Evolutionary conservation across 92 coral and sea anemone species (phyloP), one percentile per base, ranked within the genome.

Genomic region (Epizoanthus ramosus): DNA sequence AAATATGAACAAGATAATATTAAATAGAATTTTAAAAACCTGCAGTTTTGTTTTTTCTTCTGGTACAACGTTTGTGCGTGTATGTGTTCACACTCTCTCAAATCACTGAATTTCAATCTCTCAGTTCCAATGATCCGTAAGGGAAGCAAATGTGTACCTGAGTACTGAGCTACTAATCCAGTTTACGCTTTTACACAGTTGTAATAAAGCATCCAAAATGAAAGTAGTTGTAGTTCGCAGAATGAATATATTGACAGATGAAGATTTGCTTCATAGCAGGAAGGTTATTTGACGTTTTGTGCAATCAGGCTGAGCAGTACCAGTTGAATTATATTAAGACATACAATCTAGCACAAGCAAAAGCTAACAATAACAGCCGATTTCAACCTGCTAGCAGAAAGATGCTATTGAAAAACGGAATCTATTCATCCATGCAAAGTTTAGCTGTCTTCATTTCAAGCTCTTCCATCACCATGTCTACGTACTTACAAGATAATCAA

Each of bases 341-440:
- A 77, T 24, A 77, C 82, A 77, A 61, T 39, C 63, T 77, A 56
- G 41, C 82, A 77, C 82, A 77, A 60, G 82, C 63, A 61, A 47
- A 43, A 41, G 16, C 37, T 61, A 77, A 77, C 82, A 77, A 61
- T 77, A 53, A 22, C 21, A 60, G 71, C 43, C 23, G 59, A 60
- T 33, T 22, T 61, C 41, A 37, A 77, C 82, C 58, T 60, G 82
- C 59, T 10, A n/a, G 1, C 33, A 18, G 6, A 39, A 41, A 41
- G 63, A 6, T 1, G 5, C n/a, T 23, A 59, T 71, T 71, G 75
- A 77, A 21, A 59, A 43, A 12, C 2, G 33, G 19, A 5, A 39
- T 60, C 25, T 35, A 22, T 75, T 58, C 69, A 58, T 31, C 81
- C 61, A 39, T 77, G 71, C 68, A 77, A 77, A 41, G 18, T 57